Conservation (phyloP, 1,140 invertebrate genomes). For the Arion vulgaris region DNA sequence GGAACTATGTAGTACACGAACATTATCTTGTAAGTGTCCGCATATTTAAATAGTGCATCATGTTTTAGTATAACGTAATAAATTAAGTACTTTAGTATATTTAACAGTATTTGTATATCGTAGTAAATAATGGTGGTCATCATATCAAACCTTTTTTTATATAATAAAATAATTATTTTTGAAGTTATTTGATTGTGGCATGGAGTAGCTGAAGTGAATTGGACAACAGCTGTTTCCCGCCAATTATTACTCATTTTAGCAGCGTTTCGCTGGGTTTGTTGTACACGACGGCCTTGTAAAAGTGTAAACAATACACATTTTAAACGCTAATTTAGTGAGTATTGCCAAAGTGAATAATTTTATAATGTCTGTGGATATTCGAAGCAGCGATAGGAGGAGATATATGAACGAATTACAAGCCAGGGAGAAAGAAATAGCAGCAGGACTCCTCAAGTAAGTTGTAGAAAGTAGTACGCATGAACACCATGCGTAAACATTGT, state of each 20-base stretch:
- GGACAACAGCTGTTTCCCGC: constrained; percentile 69
- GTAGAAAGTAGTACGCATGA: constrained; percentile 8
- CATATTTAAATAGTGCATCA: constrained; percentile 51
- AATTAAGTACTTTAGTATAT: neutral
- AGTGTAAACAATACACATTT: neutral
- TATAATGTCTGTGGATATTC: constrained; percentile 57
- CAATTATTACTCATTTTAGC: constrained; percentile 67
- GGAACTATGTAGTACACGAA: constrained; percentile 36
- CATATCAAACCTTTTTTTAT: neutral
- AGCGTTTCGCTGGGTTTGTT: constrained; percentile 53
- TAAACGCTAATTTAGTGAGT: neutral
- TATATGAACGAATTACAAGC: constrained; percentile 52
- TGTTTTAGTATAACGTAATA: constrained; percentile 48
- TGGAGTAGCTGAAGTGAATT: constrained; percentile 53
- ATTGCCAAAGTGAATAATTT: constrained; percentile 15
- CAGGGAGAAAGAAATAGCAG: constrained; percentile 56
- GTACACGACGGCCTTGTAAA: constrained; percentile 42
- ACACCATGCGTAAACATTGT: constrained; percentile 2
- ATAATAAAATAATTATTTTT: neutral
- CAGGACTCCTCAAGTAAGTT: constrained; percentile 59
- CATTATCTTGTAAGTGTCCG: constrained; percentile 38
- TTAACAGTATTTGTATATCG: neutral
- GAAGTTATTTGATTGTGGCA: neutral
- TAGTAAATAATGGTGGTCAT: neutral
- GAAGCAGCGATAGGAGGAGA: constrained; percentile 52